These are phyloP conservation scores for Myrmecophaga tridactyla DNA, from an alignment of 2,113 vertebrate genomes.

Conservation along the genomic window DNA sequence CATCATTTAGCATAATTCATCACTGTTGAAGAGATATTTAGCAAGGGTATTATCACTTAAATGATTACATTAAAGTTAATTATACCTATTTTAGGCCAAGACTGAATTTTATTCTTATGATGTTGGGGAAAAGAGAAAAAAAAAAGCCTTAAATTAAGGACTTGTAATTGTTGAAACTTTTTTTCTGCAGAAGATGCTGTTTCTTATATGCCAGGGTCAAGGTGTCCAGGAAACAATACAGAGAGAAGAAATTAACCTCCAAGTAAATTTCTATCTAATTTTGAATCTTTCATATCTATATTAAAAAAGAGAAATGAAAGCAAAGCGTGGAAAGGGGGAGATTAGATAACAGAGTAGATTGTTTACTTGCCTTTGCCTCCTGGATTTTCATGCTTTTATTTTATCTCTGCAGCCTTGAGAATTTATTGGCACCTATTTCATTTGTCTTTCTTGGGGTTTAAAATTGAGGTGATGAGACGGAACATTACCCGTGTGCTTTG, in stretches of 20 bases:
- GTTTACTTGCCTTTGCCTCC: slow-evolving; percentile 47
- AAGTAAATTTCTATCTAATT: slow-evolving; percentile 54
- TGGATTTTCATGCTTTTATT: slow-evolving; percentile 60
- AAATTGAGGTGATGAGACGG: slow-evolving; percentile 70
- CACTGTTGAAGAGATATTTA: not conserved
- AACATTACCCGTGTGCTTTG: slow-evolving; percentile 66
- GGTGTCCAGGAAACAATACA: not conserved
- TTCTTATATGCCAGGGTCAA: not conserved
- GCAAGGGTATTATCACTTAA: slow-evolving; percentile 49
- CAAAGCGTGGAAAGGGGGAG: slow-evolving; percentile 23
- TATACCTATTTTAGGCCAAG: slow-evolving; percentile 23
- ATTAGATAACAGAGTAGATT: slow-evolving; percentile 34
- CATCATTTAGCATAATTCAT: slow-evolving; percentile 45
- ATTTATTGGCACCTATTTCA: slow-evolving; percentile 59
- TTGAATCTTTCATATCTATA: not conserved
- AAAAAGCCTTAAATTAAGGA: slow-evolving; percentile 7
- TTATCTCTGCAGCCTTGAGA: slow-evolving; percentile 55
- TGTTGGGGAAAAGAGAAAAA: not conserved
- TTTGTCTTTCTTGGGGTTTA: slow-evolving; percentile 73
- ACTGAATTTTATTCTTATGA: slow-evolving; percentile 52
- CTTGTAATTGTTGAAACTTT: slow-evolving; percentile 40
- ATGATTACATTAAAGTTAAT: slow-evolving; percentile 35
- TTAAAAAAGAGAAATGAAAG: slow-evolving; percentile 65
- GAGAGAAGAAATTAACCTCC: slow-evolving; percentile 11
- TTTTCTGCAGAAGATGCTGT: not conserved